A percentile compares a stretch with the other conserved stretches of the same genome.
Conservation (phyloP, 2,113 vertebrate genomes). For the Pipra filicauda region DNA sequence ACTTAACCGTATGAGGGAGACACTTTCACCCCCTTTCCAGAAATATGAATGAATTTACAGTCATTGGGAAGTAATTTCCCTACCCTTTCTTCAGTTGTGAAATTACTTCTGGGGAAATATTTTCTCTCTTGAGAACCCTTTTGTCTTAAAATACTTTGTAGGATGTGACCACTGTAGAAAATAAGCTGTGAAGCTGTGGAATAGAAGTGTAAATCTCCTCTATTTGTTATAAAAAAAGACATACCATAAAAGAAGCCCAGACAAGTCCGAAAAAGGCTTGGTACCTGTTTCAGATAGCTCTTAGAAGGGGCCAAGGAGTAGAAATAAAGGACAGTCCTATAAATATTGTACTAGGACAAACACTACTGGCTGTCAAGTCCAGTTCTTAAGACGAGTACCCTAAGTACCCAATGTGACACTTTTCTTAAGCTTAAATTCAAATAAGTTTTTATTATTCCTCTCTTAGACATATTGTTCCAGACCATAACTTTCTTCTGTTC, state of each 20-base stretch:
- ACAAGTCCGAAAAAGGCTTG: neutral
- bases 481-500: neutral
- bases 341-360: neutral
- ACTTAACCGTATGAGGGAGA: neutral
- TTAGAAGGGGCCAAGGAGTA: neutral
- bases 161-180: neutral
- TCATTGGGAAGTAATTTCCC: neutral
- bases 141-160: neutral
- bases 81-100: neutral
- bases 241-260: neutral
- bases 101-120: neutral
- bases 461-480: neutral
- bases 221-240: neutral
- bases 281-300: neutral
- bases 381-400: fast-evolving
- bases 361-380: neutral
- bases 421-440: neutral
- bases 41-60: neutral
- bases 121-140: neutral
- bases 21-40: neutral
- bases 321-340: neutral
- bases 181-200: neutral
- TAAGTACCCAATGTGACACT: neutral
- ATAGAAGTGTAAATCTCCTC: neutral
- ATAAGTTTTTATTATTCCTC: neutral